Evolutionary conservation across 2,888 invertebrate species (phyloP).

Genomic region (Drosophila lutescens): DNA sequence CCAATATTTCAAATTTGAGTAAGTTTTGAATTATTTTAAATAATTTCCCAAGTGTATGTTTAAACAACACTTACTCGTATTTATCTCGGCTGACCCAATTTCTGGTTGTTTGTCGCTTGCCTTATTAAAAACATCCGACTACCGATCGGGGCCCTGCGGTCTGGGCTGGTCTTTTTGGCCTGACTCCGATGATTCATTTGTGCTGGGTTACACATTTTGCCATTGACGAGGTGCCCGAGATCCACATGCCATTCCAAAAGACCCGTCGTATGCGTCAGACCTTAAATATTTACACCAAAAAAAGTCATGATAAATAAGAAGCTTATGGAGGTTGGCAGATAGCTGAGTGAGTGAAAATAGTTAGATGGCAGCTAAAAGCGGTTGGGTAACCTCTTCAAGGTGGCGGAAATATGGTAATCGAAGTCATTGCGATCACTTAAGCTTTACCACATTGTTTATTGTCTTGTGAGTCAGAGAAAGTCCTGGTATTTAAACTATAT

Average conservation of each 20-base stretch:
- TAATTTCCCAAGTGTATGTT: slow-evolving; percentile 28
- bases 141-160: slow-evolving; percentile 52
- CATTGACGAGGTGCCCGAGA: slow-evolving; percentile 36
- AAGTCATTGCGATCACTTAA: slow-evolving; percentile 6
- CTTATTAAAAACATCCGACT: slow-evolving; percentile 66
- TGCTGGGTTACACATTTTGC: slow-evolving; percentile 66
- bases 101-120: slow-evolving; percentile 57
- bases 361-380: slow-evolving; percentile 19
- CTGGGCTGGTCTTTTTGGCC: slow-evolving; percentile 53
- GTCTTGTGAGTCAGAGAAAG: not conserved
- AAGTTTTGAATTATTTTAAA: not conserved
- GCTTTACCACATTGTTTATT: not conserved
- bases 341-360: slow-evolving; percentile 40
- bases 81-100: slow-evolving; percentile 76
- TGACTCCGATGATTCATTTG: slow-evolving; percentile 59
- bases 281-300: slow-evolving; percentile 49
- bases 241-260: slow-evolving; percentile 43
- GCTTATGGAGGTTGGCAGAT: slow-evolving; percentile 27
- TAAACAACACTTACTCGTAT: slow-evolving; percentile 52
- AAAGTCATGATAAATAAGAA: slow-evolving; percentile 33
- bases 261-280: slow-evolving; percentile 64
- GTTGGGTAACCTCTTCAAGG: slow-evolving; percentile 24
- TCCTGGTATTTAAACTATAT: not conserved
- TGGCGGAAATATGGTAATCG: slow-evolving; percentile 21
- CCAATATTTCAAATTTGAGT: too few relatives aligned